These are phyloP conservation scores for Panzeria rudis DNA, from an alignment of 2,888 invertebrate species.

Conservation along the genomic window DNA sequence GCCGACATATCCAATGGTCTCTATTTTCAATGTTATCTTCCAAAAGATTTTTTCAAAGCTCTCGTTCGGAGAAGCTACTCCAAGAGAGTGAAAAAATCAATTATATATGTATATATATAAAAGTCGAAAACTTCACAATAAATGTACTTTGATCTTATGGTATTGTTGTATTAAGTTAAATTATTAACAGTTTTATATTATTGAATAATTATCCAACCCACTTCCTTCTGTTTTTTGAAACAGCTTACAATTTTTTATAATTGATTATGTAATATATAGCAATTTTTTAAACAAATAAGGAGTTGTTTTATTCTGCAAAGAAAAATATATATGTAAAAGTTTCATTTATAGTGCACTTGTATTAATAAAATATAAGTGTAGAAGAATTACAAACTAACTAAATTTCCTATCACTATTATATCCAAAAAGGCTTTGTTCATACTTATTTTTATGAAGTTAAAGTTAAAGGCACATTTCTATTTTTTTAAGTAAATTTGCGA, in stretches of 20 bases:
- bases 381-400: too few species aligned
- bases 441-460: too few species aligned
- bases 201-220: not conserved
- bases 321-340: not conserved
- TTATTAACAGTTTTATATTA: too few species aligned
- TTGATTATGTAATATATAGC: not conserved
- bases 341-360: too few species aligned
- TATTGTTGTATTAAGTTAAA: too few species aligned
- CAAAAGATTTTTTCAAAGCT: slow-evolving; percentile 68
- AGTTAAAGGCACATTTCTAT: too few species aligned
- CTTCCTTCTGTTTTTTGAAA: not conserved
- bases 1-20: slow-evolving; percentile 88
- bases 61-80: slow-evolving; percentile 72
- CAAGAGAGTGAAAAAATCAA: slow-evolving; percentile 75
- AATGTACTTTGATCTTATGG: not conserved
- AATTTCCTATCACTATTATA: too few species aligned
- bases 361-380: too few species aligned
- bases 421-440: too few species aligned
- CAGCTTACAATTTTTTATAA: not conserved
- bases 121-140: not conserved
- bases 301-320: not conserved
- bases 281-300: not conserved
- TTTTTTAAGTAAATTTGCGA: too few species aligned
- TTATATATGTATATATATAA: not conserved
- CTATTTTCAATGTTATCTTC: slow-evolving; percentile 16